Conservation (phyloP, 1,140 invertebrate species). For the Lutraria rhynchaena region DNA sequence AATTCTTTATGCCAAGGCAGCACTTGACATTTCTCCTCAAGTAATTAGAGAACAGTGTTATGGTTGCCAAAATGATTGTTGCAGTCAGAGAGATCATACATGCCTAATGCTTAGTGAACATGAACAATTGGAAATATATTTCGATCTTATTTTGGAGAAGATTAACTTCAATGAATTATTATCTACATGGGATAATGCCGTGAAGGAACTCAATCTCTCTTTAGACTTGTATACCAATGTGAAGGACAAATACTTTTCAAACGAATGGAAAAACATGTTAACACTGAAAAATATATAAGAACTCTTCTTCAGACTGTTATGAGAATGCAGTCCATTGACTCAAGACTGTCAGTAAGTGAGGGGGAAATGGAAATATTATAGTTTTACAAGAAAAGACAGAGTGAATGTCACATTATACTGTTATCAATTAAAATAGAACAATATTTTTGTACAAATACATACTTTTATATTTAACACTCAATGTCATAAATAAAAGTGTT, state of each 20-base stretch:
- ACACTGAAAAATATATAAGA: background rate
- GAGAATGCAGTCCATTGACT: slow-evolving; percentile 13
- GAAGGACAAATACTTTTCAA: background rate
- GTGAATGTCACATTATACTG: too few species aligned
- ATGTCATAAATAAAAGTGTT: too few species aligned
- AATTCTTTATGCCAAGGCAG: background rate
- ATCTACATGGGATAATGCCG: slow-evolving; percentile 7
- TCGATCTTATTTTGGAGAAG: slow-evolving; percentile 7
- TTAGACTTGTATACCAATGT: background rate
- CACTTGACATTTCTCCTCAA: background rate
- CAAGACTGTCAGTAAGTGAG: background rate
- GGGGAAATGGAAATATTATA: background rate
- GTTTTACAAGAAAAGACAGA: too few species aligned
- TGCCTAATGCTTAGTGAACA: slow-evolving; percentile 8
- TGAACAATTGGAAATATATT: slow-evolving; percentile 18
- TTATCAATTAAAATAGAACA: too few species aligned
- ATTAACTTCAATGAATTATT: background rate
- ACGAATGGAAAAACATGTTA: slow-evolving; percentile 18
- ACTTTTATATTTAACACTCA: too few species aligned
- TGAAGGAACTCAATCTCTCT: background rate
- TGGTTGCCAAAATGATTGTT: slow-evolving; percentile 28
- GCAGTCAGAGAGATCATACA: slow-evolving; percentile 19
- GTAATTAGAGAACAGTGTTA: slow-evolving; percentile 25
- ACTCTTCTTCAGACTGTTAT: background rate
- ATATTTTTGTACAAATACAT: too few species aligned